Conservation (phyloP, 37 sponge, comb jelly and placozoan genomes). For the Aplysina aerophoba region DNA sequence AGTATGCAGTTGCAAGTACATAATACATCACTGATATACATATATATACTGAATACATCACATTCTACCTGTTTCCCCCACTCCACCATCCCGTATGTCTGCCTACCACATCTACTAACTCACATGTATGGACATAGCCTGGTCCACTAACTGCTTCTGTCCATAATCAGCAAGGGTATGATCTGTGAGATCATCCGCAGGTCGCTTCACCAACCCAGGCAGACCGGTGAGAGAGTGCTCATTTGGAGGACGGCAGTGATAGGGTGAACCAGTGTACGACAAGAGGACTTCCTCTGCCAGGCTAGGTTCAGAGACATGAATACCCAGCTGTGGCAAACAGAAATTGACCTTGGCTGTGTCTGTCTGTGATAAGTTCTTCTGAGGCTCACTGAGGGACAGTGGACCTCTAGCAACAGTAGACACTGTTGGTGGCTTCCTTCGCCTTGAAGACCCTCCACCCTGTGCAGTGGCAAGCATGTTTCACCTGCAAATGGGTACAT, state of each 20-base stretch:
- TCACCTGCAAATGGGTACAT: too few species aligned
- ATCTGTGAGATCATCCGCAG: constrained; percentile 15
- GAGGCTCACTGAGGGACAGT: background rate
- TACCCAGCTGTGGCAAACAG: background rate
- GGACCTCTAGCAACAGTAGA: constrained; percentile 4
- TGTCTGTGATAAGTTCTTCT: background rate
- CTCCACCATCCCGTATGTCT: too few species aligned
- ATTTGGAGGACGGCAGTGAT: constrained; percentile 6
- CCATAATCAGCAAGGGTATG: background rate
- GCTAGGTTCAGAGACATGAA: too few species aligned
- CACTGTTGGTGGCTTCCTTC: background rate
- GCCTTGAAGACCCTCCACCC: too few species aligned
- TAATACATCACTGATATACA: too few species aligned
- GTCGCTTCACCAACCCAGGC: constrained; percentile 29
- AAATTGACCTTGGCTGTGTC: background rate
- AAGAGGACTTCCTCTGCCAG: background rate
- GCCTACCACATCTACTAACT: too few species aligned
- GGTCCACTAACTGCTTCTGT: constrained; percentile 1
- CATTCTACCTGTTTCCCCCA: too few species aligned
- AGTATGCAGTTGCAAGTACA: too few species aligned
- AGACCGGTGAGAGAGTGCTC: constrained; percentile 22
- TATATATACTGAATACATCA: too few species aligned
- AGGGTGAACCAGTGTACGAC: constrained; percentile 2
- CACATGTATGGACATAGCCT: background rate
- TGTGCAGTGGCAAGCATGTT: too few species aligned